A percentile compares a stretch with the other conserved stretches of the same genome.
Conservation (phyloP, 2,797 vertebrate genomes). For the Scarus forsteni region DNA sequence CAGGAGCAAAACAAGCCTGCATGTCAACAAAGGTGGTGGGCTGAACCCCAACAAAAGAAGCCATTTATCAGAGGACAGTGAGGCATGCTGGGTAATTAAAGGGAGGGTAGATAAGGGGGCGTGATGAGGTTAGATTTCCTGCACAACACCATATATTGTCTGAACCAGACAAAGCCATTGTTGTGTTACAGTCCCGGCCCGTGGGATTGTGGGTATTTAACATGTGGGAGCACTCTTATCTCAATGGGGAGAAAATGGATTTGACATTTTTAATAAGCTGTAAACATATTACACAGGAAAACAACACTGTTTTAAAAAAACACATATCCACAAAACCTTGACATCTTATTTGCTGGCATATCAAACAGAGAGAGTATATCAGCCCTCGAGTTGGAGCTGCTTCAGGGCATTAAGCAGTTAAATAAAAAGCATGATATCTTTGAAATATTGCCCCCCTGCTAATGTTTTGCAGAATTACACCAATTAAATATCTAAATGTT, state of each 20-base stretch:
- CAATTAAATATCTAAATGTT: too few species aligned
- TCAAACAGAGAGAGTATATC: not conserved
- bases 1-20: constrained; percentile 38
- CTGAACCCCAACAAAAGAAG: constrained; percentile 62
- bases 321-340: not conserved
- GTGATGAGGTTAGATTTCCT: constrained; percentile 59
- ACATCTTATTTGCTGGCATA: not conserved
- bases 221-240: constrained; percentile 16
- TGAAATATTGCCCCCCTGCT: too few species aligned
- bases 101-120: constrained; percentile 60
- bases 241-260: constrained; percentile 40
- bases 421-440: too few species aligned
- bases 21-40: constrained; percentile 60
- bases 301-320: constrained; percentile 2
- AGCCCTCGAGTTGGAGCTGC: too few species aligned
- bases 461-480: too few species aligned
- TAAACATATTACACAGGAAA: constrained; percentile 27
- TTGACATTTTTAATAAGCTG: constrained; percentile 27
- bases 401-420: too few species aligned
- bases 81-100: constrained; percentile 77
- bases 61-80: constrained; percentile 55
- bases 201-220: constrained; percentile 44
- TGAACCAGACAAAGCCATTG: constrained; percentile 67
- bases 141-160: constrained; percentile 76
- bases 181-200: constrained; percentile 54